These are phyloP conservation scores for Tribolium freemani DNA, from an alignment of 2,888 invertebrate genomes.

Conservation along the genomic window DNA sequence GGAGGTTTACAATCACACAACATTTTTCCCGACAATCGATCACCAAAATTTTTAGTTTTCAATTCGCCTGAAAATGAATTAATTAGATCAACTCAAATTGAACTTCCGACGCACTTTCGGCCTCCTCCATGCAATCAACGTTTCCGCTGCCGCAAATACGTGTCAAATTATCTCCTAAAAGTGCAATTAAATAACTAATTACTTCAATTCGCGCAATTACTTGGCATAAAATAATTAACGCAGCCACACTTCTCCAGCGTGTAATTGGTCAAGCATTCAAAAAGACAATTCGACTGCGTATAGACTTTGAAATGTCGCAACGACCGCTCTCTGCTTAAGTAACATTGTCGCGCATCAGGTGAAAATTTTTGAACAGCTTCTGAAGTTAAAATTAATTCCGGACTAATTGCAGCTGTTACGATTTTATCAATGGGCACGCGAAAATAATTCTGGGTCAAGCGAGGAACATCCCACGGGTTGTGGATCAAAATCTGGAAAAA, in stretches of 20 bases:
- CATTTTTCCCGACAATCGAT: not conserved
- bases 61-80: constrained; percentile 4
- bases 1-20: constrained; percentile 61
- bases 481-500: constrained; percentile 72
- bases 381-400: constrained; percentile 3
- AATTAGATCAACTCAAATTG: not conserved
- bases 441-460: constrained; percentile 55
- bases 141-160: constrained; percentile 60
- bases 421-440: not conserved
- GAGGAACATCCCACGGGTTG: constrained; percentile 76
- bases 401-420: constrained; percentile 3
- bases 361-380: not conserved
- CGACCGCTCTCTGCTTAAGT: constrained; percentile 15
- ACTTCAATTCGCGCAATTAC: constrained; percentile 54
- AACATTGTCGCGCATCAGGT: constrained; percentile 4
- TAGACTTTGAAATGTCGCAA: constrained; percentile 77
- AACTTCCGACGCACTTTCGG: constrained; percentile 65
- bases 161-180: not conserved
- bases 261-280: constrained; percentile 79
- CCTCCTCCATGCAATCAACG: constrained; percentile 68
- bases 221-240: constrained; percentile 76
- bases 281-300: constrained; percentile 79
- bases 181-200: not conserved
- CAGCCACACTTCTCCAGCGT: constrained; percentile 68
- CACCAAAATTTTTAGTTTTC: not conserved